Percentiles rank a stretch among this genome's conserved stretches.
phyloP scores from a whole-genome alignment of 2,888 invertebrate species.

The Eupithecia vulgata region DNA sequence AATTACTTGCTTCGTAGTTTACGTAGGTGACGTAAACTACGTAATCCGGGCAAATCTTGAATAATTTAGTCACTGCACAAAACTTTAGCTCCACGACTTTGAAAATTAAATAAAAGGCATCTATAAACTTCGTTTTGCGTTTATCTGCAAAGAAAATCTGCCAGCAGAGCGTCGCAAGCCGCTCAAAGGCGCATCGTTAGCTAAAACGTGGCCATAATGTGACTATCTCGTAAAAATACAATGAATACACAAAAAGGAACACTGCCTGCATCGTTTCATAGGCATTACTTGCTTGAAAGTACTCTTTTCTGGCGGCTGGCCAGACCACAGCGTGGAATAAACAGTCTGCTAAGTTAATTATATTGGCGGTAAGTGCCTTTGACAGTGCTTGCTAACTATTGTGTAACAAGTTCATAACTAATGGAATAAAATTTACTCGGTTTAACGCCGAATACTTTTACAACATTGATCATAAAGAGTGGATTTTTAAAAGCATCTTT shows the following conservation, averaged over 20 bases:
- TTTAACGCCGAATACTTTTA: too few species aligned
- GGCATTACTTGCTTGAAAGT: slow-evolving; percentile 42
- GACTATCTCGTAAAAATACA: slow-evolving; percentile 46
- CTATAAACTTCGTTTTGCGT: neutral
- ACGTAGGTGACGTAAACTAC: neutral
- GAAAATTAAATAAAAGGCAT: neutral
- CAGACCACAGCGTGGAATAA: slow-evolving; percentile 35
- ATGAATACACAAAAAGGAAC: slow-evolving; percentile 47
- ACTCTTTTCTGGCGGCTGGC: slow-evolving; percentile 40
- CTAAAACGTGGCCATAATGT: slow-evolving; percentile 44
- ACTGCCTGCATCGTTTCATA: slow-evolving; percentile 41
- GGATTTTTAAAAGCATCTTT: neutral
- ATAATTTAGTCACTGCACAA: neutral
- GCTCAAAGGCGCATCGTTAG: slow-evolving; percentile 40
- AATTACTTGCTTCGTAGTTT: neutral
- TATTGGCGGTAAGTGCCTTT: slow-evolving; percentile 34
- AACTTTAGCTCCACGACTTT: neutral
- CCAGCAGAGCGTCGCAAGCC: slow-evolving; percentile 22
- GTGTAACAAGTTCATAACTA: slow-evolving; percentile 41
- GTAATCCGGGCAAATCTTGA: neutral
- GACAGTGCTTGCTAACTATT: slow-evolving; percentile 23
- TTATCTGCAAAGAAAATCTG: slow-evolving; percentile 16
- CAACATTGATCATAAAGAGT: neutral
- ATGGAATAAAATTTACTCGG: neutral
- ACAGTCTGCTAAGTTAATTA: slow-evolving; percentile 36